Conservation (phyloP, 2,113 vertebrate genomes). For the Elephantulus edwardii region DNA sequence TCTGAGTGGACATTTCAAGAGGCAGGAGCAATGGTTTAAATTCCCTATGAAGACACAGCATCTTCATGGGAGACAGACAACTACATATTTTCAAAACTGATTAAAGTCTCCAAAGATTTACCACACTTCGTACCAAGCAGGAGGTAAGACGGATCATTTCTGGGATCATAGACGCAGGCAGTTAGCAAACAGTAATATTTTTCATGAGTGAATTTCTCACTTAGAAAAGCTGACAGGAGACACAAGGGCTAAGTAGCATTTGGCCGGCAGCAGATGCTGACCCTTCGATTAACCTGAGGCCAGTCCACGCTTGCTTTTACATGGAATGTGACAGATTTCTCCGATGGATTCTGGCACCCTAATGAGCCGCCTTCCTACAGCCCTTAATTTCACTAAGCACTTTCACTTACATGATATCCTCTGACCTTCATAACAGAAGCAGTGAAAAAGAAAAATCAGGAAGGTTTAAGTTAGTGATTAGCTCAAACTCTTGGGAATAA, state of each 20-base stretch:
- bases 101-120: not conserved
- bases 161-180: not conserved
- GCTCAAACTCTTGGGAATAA: not conserved
- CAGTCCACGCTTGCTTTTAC: not conserved
- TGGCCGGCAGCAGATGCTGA: slow-evolving; percentile 1
- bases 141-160: not conserved
- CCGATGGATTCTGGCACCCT: not conserved
- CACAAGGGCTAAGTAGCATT: not conserved
- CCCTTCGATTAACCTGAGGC: not conserved
- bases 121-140: not conserved
- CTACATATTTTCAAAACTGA: not conserved
- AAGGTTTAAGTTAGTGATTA: not conserved
- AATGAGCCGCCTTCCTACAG: not conserved
- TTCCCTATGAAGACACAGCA: not conserved
- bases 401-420: not conserved
- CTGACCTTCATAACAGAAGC: not conserved
- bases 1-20: not conserved
- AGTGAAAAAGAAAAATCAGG: slow-evolving; percentile 3
- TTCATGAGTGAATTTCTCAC: not conserved
- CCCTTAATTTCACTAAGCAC: not conserved
- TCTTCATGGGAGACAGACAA: not conserved
- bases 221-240: not conserved
- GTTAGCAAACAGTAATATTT: not conserved
- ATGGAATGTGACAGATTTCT: slow-evolving; percentile 2
- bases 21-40: not conserved